These are phyloP conservation scores for Sebastes itinus DNA, from an alignment of 2,797 vertebrate species.

Conservation along the genomic window DNA sequence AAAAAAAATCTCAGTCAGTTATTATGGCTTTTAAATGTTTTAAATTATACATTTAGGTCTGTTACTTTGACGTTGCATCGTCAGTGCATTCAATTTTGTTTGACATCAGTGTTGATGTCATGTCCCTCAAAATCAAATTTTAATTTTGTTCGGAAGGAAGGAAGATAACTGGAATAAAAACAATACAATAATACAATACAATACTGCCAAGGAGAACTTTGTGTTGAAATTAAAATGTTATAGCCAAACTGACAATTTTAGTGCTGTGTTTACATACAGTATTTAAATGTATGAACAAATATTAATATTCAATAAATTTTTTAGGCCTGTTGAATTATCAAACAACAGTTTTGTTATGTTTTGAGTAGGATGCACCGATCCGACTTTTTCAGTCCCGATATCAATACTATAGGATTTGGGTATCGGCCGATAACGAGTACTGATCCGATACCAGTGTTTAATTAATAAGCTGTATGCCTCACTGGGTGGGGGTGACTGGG, in stretches of 20 bases:
- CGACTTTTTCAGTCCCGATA: too few species aligned
- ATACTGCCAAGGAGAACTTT: neutral
- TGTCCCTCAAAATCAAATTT: neutral
- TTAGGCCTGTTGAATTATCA: neutral
- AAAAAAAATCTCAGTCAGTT: neutral
- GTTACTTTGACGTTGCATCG: neutral
- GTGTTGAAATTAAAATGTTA: neutral
- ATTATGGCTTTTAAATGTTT: neutral
- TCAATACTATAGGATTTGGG: accelerated
- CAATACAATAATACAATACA: neutral
- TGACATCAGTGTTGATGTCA: neutral
- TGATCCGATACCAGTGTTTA: too few species aligned
- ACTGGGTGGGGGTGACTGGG: too few species aligned
- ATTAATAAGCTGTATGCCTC: too few species aligned
- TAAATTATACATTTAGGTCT: neutral
- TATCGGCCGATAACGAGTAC: too few species aligned
- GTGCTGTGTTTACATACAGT: neutral
- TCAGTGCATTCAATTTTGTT: neutral
- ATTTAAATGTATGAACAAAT: neutral
- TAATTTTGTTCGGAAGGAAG: neutral
- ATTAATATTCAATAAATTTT: neutral
- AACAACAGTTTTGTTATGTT: neutral
- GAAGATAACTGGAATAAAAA: neutral
- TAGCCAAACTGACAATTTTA: neutral
- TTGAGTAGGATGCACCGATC: too few species aligned